These are phyloP conservation scores for Halictus ligatus DNA, from an alignment of 2,888 invertebrate genomes.

Conservation along the genomic window DNA sequence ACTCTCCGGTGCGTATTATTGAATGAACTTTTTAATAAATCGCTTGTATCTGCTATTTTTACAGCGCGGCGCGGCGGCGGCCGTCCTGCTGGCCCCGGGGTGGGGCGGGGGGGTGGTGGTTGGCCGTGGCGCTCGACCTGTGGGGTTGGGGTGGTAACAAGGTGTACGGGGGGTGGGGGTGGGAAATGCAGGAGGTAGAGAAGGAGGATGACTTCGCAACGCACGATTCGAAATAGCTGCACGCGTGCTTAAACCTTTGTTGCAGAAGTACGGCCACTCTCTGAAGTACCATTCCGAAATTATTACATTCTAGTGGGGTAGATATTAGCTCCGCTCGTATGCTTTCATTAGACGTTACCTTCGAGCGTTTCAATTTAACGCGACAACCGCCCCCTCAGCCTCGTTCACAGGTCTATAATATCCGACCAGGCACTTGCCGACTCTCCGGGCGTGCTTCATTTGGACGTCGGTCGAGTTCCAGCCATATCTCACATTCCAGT, in stretches of 20 bases:
- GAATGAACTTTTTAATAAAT: conserved; percentile 65
- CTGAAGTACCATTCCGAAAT: conserved; percentile 82
- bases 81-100: neutral
- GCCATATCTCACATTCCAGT: conserved; percentile 82
- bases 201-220: conserved; percentile 44
- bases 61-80: neutral
- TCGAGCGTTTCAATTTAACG: conserved; percentile 83
- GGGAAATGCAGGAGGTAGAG: conserved; percentile 20
- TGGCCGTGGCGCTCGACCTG: neutral
- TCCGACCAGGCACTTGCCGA: conserved; percentile 78
- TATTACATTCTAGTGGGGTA: conserved; percentile 83
- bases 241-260: conserved; percentile 75
- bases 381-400: conserved; percentile 80
- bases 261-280: conserved; percentile 71
- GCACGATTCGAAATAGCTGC: conserved; percentile 69
- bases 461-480: conserved; percentile 80
- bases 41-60: conserved; percentile 32
- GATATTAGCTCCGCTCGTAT: conserved; percentile 81
- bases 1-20: conserved; percentile 15
- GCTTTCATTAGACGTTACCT: conserved; percentile 84
- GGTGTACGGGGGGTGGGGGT: neutral
- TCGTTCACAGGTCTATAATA: conserved; percentile 83
- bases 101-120: neutral
- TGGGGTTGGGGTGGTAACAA: neutral
- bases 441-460: conserved; percentile 81